Conservation (phyloP, 2,888 invertebrate species). For the Didymodactylos carnosus region DNA sequence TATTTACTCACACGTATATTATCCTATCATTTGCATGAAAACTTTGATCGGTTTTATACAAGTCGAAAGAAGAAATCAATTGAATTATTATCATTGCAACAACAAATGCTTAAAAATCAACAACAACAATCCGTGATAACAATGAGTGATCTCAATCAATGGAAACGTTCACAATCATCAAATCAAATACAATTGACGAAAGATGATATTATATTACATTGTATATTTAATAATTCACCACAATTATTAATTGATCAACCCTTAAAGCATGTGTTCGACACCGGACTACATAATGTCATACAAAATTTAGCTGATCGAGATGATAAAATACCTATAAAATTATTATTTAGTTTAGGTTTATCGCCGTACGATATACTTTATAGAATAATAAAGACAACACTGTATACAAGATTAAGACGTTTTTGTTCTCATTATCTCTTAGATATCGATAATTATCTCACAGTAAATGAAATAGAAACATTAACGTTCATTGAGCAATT, state of each 20-base stretch:
- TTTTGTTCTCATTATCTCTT: not conserved
- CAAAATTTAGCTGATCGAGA: not conserved
- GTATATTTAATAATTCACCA: not conserved
- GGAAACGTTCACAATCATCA: not conserved
- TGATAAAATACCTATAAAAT: not conserved
- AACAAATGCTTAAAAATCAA: not conserved
- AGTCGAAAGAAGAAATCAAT: not conserved
- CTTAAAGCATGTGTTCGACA: not conserved
- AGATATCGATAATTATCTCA: not conserved
- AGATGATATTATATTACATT: not conserved
- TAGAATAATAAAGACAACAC: not conserved
- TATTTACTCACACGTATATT: not conserved
- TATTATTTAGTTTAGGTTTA: not conserved
- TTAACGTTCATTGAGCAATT: not conserved
- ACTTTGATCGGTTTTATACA: not conserved
- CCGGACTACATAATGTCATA: not conserved
- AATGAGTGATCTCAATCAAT: not conserved
- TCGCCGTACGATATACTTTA: not conserved
- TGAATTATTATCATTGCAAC: not conserved
- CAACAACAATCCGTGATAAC: not conserved
- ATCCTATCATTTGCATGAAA: not conserved
- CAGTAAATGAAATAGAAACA: not conserved
- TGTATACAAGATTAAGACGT: not conserved
- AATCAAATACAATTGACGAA: not conserved
- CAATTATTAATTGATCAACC: not conserved